Evolutionary conservation across 2,888 invertebrate species (phyloP), one percentile per base, ranked within the genome.

Genomic region (Drosophila demipolita): DNA sequence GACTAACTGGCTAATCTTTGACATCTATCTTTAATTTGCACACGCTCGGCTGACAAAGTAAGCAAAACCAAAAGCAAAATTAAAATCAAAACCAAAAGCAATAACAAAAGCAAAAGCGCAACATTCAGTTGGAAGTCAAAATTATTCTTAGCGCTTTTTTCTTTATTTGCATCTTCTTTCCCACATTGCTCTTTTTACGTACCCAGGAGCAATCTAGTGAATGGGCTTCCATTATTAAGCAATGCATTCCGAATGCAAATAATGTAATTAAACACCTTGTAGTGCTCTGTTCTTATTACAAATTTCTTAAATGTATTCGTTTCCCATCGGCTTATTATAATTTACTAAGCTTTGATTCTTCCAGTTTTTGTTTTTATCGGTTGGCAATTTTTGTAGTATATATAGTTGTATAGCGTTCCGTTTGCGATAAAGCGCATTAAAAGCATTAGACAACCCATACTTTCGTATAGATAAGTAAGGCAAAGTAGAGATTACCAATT

Each of bases 11-110:
- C 15, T 15, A 45, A 20, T 35, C 23, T 38, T 42, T n/a, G 62
- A 17, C 67, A 58, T 62, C 45, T 45, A 71, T 57, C 36, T 23
- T 23, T 15, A 15, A 50, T 59, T 61, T 67, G 52, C 50, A 72
- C 52, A 67, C 48, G 33, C 36, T 54, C 40, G n/a, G 45, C 26
- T 65, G 66, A 45, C 23, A 73, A 62, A 12, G 78, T 78, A 78
- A 78, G 62, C 70, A 78, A 74, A 78, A 65, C 50, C 58, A 17
- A 20, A 52, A 52, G 8, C 23, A 66, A 40, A 38, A 32, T 23
- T 20, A 45, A 45, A 40, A 40, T 1, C 40, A 40, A 35, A 40
- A 40, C 4, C 40, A 40, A 40, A n/a, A 40, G 4, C 4, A 40
- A 40, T n/a, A n/a, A 0, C 4, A 40, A 40, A 40, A n/a, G 2